Conservation (phyloP, 2,113 vertebrate genomes). For the Phycodurus eques region DNA sequence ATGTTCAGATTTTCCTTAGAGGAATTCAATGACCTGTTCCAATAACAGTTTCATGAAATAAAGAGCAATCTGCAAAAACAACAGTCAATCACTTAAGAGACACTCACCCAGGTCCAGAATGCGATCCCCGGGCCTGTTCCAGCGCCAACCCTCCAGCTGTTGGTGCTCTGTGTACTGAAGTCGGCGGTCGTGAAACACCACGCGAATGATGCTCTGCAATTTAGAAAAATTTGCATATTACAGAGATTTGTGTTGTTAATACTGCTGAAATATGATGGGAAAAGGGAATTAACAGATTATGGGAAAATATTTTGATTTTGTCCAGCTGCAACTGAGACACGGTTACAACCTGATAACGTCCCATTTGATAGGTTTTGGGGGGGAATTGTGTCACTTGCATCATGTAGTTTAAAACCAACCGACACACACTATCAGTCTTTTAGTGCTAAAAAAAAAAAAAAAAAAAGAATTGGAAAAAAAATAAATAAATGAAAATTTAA, state of each 20-base stretch:
- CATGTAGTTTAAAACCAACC: no score
- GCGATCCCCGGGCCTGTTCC: slow-evolving; percentile 94
- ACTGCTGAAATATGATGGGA: background rate
- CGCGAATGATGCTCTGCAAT: slow-evolving; percentile 90
- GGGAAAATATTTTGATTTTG: no score
- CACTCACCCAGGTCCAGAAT: slow-evolving; percentile 91
- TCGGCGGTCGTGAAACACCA: slow-evolving; percentile 93
- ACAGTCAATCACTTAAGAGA: slow-evolving; percentile 5
- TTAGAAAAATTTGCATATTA: background rate
- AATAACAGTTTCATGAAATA: background rate
- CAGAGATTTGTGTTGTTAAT: background rate
- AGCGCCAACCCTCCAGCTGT: slow-evolving; percentile 96
- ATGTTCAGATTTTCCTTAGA: background rate
- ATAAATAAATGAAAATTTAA: no score
- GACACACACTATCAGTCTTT: no score
- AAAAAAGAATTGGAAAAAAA: no score
- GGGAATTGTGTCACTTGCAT: no score
- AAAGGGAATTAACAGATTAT: background rate
- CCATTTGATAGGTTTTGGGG: no score
- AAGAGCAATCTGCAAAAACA: background rate
- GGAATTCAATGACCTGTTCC: background rate
- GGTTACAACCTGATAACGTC: no score
- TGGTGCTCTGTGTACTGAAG: slow-evolving; percentile 97
- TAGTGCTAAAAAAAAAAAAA: no score
- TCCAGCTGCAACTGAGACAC: no score